A percentile compares a stretch with the other conserved stretches of the same genome.
phyloP scores from a whole-genome alignment of 1,140 invertebrate genomes.

The Leptinotarsa undecemlineata region DNA sequence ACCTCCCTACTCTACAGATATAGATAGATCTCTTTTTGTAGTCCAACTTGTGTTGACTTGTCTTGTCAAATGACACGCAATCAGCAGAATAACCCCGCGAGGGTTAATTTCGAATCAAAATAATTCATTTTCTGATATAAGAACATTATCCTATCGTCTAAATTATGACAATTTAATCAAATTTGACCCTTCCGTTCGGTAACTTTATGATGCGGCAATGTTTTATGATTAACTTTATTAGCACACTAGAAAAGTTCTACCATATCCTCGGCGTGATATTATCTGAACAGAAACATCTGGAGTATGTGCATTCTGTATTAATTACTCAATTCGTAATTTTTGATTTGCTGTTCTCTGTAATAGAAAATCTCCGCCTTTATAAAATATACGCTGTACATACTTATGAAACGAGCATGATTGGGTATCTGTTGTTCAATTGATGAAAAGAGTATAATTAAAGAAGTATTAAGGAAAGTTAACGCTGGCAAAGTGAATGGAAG shows the following conservation, averaged over 20 bases:
- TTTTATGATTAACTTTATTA: neutral
- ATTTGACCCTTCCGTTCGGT: too few species aligned
- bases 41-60: too few species aligned
- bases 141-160: too few species aligned
- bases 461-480: neutral
- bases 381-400: neutral
- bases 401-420: neutral
- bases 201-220: neutral
- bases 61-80: too few species aligned
- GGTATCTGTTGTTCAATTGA: neutral
- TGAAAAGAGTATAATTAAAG: neutral
- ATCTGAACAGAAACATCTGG: neutral
- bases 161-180: too few species aligned
- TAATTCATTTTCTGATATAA: too few species aligned
- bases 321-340: neutral
- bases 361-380: neutral
- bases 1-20: too few species aligned
- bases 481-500: neutral
- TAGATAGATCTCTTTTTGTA: too few species aligned
- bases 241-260: neutral
- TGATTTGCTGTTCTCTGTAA: neutral
- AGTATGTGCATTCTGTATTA: slow-evolving; percentile 7
- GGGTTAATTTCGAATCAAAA: too few species aligned
- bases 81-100: too few species aligned
- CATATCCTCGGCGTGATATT: neutral